Evolutionary conservation across 2,888 invertebrate genomes (phyloP).

Genomic region (Flexamia atlantica): DNA sequence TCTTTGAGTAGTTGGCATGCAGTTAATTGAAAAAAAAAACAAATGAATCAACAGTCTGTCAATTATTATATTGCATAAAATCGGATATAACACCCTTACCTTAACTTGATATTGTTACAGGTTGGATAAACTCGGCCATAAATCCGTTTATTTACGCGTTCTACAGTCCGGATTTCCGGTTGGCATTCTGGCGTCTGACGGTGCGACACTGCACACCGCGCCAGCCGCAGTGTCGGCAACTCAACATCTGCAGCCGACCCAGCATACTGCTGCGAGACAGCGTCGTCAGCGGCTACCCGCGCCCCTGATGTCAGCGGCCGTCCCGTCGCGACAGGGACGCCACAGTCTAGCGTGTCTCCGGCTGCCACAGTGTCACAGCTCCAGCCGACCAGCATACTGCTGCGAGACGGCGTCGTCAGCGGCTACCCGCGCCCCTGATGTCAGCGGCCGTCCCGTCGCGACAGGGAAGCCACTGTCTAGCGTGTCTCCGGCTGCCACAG

Average conservation of each 20-base stretch:
- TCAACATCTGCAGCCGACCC: constrained; percentile 42
- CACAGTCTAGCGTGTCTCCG: background rate
- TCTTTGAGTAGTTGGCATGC: too few relatives aligned
- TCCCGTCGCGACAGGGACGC: constrained; percentile 48
- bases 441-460: background rate
- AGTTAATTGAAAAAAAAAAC: too few relatives aligned
- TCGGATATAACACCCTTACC: too few relatives aligned
- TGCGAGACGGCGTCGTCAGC: background rate
- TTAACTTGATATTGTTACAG: constrained; percentile 70
- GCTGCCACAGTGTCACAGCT: too few relatives aligned
- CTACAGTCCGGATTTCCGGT: constrained; percentile 91
- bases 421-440: constrained; percentile 10
- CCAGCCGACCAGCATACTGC: background rate
- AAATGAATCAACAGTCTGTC: too few relatives aligned
- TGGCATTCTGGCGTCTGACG: constrained; percentile 92
- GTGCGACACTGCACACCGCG: constrained; percentile 80
- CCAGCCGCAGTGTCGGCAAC: constrained; percentile 12
- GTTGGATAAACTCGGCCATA: constrained; percentile 94
- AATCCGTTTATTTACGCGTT: constrained; percentile 95
- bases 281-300: constrained; percentile 5
- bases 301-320: constrained; percentile 58
- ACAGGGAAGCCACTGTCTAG: background rate
- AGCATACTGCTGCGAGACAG: constrained; percentile 61
- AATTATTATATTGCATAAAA: too few relatives aligned
- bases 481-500: background rate